Evolutionary conservation across 1,140 invertebrate species (phyloP).

Genomic region (Psilanteris sp.): DNA sequence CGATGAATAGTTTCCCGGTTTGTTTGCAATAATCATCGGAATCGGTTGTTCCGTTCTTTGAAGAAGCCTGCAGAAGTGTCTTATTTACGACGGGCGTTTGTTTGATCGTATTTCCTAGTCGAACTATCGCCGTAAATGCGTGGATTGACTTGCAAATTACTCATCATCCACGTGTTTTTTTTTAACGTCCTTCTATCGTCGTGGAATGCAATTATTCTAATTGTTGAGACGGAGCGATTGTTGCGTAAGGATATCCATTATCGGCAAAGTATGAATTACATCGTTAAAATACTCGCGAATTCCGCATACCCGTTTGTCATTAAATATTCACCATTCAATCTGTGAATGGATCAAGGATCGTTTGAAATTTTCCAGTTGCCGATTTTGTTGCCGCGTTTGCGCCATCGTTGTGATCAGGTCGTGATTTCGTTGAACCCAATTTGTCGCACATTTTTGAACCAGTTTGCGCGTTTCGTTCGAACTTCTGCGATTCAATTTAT

Average conservation of each 20-base stretch:
- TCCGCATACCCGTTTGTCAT: slow-evolving; percentile 22
- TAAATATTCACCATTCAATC: slow-evolving; percentile 36
- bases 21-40: no score
- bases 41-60: no score
- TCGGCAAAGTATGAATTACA: slow-evolving; percentile 70
- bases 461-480: no score
- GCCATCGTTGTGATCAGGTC: no score
- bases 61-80: neutral
- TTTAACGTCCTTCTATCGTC: slow-evolving; percentile 60
- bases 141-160: slow-evolving; percentile 66
- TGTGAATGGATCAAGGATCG: slow-evolving; percentile 23
- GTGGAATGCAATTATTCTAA: slow-evolving; percentile 71
- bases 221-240: slow-evolving; percentile 61
- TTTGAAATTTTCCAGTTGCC: slow-evolving; percentile 9
- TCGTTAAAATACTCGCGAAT: slow-evolving; percentile 64
- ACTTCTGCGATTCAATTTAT: no score
- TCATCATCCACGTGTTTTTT: slow-evolving; percentile 55
- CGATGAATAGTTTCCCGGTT: no score
- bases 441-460: no score
- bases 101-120: slow-evolving; percentile 16
- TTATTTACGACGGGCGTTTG: neutral
- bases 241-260: slow-evolving; percentile 72
- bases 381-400: no score
- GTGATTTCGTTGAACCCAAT: no score
- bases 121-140: slow-evolving; percentile 13